Conservation (phyloP, 1,140 invertebrate species). For the Drosophila grimshawi region DNA sequence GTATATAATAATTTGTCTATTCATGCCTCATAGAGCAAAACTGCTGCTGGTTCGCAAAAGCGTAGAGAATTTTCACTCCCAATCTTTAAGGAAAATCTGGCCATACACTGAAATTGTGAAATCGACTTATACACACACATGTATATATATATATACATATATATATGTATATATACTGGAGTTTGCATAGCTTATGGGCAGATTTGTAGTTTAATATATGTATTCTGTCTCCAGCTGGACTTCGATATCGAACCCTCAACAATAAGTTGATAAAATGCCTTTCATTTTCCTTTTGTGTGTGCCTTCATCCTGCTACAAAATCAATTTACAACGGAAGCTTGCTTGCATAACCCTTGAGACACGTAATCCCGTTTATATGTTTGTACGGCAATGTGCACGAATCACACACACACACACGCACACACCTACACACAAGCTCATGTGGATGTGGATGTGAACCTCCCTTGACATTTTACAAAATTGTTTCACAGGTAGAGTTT, state of each 20-base stretch:
- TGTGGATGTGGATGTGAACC: conserved; percentile 35
- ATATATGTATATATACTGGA: not conserved
- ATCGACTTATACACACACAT: not conserved
- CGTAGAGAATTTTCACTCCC: not conserved
- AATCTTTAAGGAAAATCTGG: not conserved
- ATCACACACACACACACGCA: not conserved
- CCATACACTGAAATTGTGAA: conserved; percentile 8
- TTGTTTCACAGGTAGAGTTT: conserved; percentile 55
- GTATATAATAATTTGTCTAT: conserved; percentile 1
- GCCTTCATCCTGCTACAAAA: conserved; percentile 64
- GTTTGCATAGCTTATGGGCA: conserved; percentile 12
- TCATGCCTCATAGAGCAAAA: not conserved
- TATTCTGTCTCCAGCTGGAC: conserved; percentile 31
- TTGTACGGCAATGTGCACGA: conserved; percentile 9
- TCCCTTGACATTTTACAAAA: conserved; percentile 64
- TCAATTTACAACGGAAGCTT: conserved; percentile 77
- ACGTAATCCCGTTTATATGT: conserved; percentile 71
- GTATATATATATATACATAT: not conserved
- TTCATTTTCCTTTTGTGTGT: conserved; percentile 62
- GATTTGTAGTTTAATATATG: conserved; percentile 11
- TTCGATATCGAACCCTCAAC: conserved; percentile 33
- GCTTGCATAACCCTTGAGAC: conserved; percentile 71
- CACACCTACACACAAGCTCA: not conserved
- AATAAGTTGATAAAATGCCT: conserved; percentile 70
- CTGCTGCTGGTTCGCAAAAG: not conserved